These are phyloP conservation scores for Aporrectodea caliginosa DNA, from an alignment of 1,140 invertebrate species.

Conservation along the genomic window DNA sequence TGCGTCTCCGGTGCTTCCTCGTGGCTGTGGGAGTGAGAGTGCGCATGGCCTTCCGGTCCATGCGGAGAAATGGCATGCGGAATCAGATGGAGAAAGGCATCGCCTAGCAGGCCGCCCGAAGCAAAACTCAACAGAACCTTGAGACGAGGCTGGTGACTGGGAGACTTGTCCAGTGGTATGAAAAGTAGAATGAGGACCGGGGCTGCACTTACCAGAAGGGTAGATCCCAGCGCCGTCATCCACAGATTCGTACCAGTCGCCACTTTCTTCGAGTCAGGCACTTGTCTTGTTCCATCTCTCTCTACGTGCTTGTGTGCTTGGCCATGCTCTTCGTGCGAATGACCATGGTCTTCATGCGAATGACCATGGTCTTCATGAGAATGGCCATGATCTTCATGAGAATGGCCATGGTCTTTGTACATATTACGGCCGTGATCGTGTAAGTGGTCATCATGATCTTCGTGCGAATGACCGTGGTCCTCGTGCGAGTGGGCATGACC, in stretches of 20 bases:
- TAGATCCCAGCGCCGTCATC: conserved; percentile 63
- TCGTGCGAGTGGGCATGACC: conserved; percentile 43
- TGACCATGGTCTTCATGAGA: neutral
- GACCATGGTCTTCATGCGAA: neutral
- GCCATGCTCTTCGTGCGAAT: neutral
- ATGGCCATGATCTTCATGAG: conserved; percentile 20
- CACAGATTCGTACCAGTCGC: conserved; percentile 40
- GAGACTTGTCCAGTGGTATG: conserved; percentile 78
- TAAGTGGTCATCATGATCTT: conserved; percentile 42
- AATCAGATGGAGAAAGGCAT: conserved; percentile 94
- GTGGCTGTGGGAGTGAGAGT: conserved; percentile 61
- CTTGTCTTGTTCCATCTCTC: conserved; percentile 9
- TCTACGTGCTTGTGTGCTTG: neutral
- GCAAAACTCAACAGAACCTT: conserved; percentile 90
- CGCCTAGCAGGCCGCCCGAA: conserved; percentile 87
- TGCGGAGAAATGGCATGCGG: conserved; percentile 79
- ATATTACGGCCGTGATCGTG: conserved; percentile 48
- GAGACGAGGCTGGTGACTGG: conserved; percentile 73
- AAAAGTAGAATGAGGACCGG: conserved; percentile 91
- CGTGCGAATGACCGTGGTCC: conserved; percentile 29
- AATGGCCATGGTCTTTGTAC: conserved; percentile 22
- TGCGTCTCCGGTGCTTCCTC: conserved; percentile 62
- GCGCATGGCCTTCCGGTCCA: conserved; percentile 56
- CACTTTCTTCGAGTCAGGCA: conserved; percentile 19
- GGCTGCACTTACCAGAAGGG: conserved; percentile 84